Base-by-base conservation (phyloP, 2,797 vertebrate genomes). In the Pogonophryne albipinna region DNA sequence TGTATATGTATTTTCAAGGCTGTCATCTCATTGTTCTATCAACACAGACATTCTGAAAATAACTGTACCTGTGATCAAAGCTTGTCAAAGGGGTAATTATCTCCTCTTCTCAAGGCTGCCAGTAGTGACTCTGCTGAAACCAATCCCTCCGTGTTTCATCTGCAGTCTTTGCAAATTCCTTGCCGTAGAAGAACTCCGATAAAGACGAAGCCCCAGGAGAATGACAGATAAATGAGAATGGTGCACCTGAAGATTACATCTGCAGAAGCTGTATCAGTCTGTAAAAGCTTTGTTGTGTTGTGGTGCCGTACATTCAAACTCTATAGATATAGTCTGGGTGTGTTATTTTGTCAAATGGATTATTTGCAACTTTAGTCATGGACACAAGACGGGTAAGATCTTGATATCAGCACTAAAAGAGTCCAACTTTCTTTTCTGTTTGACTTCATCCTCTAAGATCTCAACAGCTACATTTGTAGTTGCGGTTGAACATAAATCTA, bases 51-150 rank as follows among this genome's bases (percentile, higher is more conserved):
- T 89, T 85, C 83, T 84, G 80, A 89, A 85, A 89, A 93, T 88
- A 85, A 87, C 89, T 88, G 84, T 83, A 88, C 78, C 73, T 78
- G 42, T 89, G 92, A 95, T 95, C 93, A 95, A 94, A 94, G 91
- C 90, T 90, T 91, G 93, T 95, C 91, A 93, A 73, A 87, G 78
- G 66, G 74, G 82, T 91, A 84, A 94, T 93, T 93, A 93, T 86
- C 89, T 90, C 52, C 79, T 83, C 79, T 79, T 87, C 83, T 79
- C 78, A 44, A 71, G 55, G 82, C 87, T 90, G 91, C 84, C 88
- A 74, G 82, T 76, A 73, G 80, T 73, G 83, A 89, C 83, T 87
- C 78, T 70, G 80, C 84, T 87, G 88, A 91, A 90, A 88, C 83
- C 83, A 89, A 89, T 85, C 86, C 66, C 53, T 86, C 78, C 74